These are phyloP conservation scores for Trachurus trachurus DNA, from an alignment of 2,797 vertebrate genomes.

Conservation along the genomic window DNA sequence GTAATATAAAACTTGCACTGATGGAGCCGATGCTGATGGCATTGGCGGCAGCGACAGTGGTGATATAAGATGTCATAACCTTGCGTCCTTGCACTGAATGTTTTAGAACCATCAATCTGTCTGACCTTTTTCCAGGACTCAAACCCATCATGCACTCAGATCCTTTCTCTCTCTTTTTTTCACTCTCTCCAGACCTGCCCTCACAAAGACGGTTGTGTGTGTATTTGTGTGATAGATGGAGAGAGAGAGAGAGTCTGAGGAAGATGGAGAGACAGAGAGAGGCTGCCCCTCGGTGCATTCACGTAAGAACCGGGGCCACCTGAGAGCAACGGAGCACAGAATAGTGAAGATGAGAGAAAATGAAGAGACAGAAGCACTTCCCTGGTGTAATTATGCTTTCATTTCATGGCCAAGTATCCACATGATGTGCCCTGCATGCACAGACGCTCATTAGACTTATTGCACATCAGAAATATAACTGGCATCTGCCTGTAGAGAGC, in stretches of 20 bases:
- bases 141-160: conserved; percentile 46
- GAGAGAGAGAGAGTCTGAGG: conserved; percentile 12
- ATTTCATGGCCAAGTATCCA: conserved; percentile 83
- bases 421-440: conserved; percentile 75
- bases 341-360: conserved; percentile 75
- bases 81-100: conserved; percentile 58
- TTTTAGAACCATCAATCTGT: conserved; percentile 69
- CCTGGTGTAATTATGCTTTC: conserved; percentile 82
- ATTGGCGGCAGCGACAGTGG: conserved; percentile 42
- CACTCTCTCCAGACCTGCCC: conserved; percentile 52
- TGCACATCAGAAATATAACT: conserved; percentile 59
- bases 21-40: conserved; percentile 66
- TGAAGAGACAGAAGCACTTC: conserved; percentile 82
- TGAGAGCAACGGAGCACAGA: conserved; percentile 73
- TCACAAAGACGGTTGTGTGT: conserved; percentile 53
- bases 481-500: conserved; percentile 52
- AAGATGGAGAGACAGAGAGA: conserved; percentile 52
- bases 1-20: conserved; percentile 66
- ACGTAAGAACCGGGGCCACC: conserved; percentile 64
- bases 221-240: conserved; percentile 14
- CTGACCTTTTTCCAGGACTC: conserved; percentile 73
- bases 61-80: conserved; percentile 80
- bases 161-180: conserved; percentile 49
- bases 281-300: conserved; percentile 60
- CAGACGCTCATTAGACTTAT: conserved; percentile 72